These are phyloP conservation scores for Malachius bipustulatus DNA, from an alignment of 2,888 invertebrate species.

Conservation along the genomic window DNA sequence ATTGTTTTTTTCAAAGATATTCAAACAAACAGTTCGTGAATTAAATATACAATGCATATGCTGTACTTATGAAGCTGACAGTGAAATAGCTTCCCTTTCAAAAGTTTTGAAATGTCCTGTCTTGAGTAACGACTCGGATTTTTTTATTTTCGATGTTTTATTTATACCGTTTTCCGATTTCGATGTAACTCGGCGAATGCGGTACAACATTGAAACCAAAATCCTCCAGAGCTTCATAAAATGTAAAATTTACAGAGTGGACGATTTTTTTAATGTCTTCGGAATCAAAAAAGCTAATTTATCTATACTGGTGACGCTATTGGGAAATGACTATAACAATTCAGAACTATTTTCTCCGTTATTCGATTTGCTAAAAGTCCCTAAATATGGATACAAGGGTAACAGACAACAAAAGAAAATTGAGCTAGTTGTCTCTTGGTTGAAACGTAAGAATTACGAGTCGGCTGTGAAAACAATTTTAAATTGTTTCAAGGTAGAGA, in stretches of 20 bases:
- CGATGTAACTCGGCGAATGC: slow-evolving; percentile 36
- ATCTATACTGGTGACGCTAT: slow-evolving; percentile 67
- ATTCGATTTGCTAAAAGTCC: slow-evolving; percentile 50
- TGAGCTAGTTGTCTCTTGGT: slow-evolving; percentile 60
- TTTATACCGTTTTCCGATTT: slow-evolving; percentile 70
- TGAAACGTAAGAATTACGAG: slow-evolving; percentile 57
- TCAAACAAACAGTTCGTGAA: slow-evolving; percentile 54
- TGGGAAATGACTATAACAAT: slow-evolving; percentile 84
- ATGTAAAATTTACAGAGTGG: slow-evolving; percentile 62
- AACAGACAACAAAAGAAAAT: slow-evolving; percentile 59
- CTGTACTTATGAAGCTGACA: slow-evolving; percentile 83
- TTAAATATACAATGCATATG: slow-evolving; percentile 55
- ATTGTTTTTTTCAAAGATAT: slow-evolving; percentile 59
- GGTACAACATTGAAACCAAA: slow-evolving; percentile 15
- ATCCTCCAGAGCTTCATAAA: slow-evolving; percentile 38
- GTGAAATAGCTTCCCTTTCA: slow-evolving; percentile 73
- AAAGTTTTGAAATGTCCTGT: slow-evolving; percentile 71
- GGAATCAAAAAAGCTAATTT: slow-evolving; percentile 54
- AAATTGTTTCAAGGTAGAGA: slow-evolving; percentile 44
- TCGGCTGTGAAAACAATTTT: slow-evolving; percentile 57
- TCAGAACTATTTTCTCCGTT: slow-evolving; percentile 56
- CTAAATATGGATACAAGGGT: slow-evolving; percentile 40
- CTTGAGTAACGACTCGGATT: slow-evolving; percentile 88
- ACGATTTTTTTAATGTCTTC: slow-evolving; percentile 54
- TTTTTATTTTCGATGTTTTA: slow-evolving; percentile 73